Percentiles rank a stretch among this genome's conserved stretches.
These are phyloP conservation scores for Melitaea cinxia DNA, from an alignment of 1,140 invertebrate species.

Conservation along the genomic window DNA sequence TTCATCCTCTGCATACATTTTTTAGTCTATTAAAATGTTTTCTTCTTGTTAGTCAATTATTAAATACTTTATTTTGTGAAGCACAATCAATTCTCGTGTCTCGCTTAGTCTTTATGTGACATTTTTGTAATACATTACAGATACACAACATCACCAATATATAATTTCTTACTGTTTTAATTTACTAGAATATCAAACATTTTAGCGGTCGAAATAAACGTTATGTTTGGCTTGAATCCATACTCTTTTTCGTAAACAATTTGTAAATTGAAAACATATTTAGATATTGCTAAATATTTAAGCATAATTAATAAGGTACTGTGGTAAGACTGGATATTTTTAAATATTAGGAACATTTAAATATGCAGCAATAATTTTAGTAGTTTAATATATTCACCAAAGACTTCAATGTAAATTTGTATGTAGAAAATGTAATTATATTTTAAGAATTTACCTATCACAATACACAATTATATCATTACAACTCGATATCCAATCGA, in stretches of 20 bases:
- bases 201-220: background rate
- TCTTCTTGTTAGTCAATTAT: too few relatives aligned
- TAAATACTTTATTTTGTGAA: too few relatives aligned
- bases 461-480: background rate
- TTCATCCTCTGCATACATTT: too few relatives aligned
- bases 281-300: conserved; percentile 4
- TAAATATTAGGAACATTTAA: conserved; percentile 17
- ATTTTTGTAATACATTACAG: too few relatives aligned
- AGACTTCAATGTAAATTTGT: conserved; percentile 23
- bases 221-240: background rate
- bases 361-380: conserved; percentile 45
- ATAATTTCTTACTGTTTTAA: too few relatives aligned
- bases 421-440: conserved; percentile 4
- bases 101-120: too few relatives aligned
- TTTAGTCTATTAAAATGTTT: too few relatives aligned
- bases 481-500: background rate
- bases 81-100: too few relatives aligned
- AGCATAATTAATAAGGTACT: background rate
- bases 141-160: too few relatives aligned
- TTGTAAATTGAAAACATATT: background rate
- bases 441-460: background rate
- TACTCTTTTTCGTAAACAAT: background rate
- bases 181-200: background rate
- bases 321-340: conserved; percentile 25
- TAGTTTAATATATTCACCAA: conserved; percentile 61